phyloP scores from a whole-genome alignment of 2,113 vertebrate species.

The Phyllopteryx taeniolatus region DNA sequence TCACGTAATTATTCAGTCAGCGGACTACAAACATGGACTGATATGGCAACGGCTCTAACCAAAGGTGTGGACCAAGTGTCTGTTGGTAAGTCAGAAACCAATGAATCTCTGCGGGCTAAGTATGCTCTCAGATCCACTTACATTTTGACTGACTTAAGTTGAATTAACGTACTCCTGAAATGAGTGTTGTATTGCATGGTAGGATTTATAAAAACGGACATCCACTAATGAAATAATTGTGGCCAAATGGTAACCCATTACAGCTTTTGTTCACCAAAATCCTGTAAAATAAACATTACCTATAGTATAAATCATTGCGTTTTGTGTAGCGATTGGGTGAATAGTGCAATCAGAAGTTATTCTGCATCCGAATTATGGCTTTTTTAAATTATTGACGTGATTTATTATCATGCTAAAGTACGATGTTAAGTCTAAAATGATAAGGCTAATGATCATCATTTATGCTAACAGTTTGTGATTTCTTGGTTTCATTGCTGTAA shows the following conservation, averaged over 20 bases:
- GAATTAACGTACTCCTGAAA: neutral
- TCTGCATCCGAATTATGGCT: too few relatives aligned
- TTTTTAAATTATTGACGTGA: too few relatives aligned
- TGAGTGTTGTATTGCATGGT: too few relatives aligned
- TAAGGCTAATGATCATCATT: neutral
- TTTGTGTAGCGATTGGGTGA: too few relatives aligned
- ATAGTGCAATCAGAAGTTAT: too few relatives aligned
- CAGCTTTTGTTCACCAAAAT: neutral
- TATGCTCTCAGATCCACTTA: neutral
- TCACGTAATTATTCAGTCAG: neutral
- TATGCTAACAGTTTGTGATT: neutral
- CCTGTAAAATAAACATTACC: too few relatives aligned
- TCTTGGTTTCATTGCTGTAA: neutral
- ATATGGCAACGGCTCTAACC: slow-evolving; percentile 58
- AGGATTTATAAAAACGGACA: too few relatives aligned
- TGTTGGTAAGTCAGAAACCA: slow-evolving; percentile 52
- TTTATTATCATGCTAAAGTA: too few relatives aligned
- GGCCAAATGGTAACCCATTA: neutral
- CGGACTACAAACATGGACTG: neutral
- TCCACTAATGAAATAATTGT: neutral
- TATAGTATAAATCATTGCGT: too few relatives aligned
- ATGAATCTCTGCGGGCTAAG: neutral
- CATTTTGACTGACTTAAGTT: fast-evolving
- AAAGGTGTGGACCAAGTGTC: slow-evolving; percentile 53
- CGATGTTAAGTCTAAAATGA: too few relatives aligned